Base-by-base conservation (phyloP, 2,888 invertebrate genomes). In the Sphaerophoria taeniata region DNA sequence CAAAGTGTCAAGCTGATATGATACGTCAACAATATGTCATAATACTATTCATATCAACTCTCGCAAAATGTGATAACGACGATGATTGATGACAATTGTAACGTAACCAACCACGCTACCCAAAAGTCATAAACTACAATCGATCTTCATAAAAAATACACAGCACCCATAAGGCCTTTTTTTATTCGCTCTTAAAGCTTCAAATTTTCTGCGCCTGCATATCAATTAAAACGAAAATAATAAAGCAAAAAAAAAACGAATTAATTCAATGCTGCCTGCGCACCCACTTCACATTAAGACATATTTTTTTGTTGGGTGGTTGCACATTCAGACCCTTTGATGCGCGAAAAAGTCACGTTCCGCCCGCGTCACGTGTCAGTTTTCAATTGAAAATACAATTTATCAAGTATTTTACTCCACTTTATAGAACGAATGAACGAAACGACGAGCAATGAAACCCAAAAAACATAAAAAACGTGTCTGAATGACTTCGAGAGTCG, bases 291-390 rank as follows among this genome's bases (percentile, higher is more conserved):
- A 73, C 45, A 39, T 65, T 49, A 33, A 60, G 36, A 39, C 39
- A 60, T 34, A 24, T 24, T 24, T 24, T 24, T 24, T 7, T 43
- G 4, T 58, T 55, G 53, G 69, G 61, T 79, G 61, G 69, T 74
- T 39, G 79, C 56, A 24, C 24, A 56, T 65, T 67, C 43, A 74
- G 74, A 73, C 77, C 77, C 47, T 73, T 77, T 45, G 72, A 60
- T 61, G 53, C 65, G 67, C 14, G 55, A 79, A 39, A 79, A 73
- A 82, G 82, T 82, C 82, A 82, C 82, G 82, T 82, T 73, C 69
- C 69, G 51, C 77, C 56, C 69, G 69, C 69, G 82, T 82, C 82
- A 82, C 82, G 82, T 82, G 82, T 78, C 82, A 78, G 24, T 49
- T 82, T 82, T 63, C 82, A 82, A 78, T 78, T 82, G 69, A 73